A percentile compares a stretch with the other conserved stretches of the same genome.
These are phyloP conservation scores for Crotalus horridus DNA, from an alignment of 2,113 vertebrate species.

Conservation along the genomic window DNA sequence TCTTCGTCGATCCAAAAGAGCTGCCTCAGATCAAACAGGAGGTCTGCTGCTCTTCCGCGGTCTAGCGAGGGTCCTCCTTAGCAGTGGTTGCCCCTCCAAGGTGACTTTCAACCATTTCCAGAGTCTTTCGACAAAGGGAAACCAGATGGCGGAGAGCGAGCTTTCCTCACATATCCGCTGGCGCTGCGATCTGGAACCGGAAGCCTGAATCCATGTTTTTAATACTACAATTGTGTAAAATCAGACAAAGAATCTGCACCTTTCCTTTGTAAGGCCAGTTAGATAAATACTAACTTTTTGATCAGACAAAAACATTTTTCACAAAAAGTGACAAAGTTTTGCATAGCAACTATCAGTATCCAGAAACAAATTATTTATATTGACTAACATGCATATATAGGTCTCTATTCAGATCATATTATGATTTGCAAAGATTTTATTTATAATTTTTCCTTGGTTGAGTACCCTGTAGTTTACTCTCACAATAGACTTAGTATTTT, in stretches of 20 bases:
- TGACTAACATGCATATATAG: not conserved
- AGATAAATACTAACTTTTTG: not conserved
- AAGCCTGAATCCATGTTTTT: not conserved
- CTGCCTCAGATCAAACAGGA: no score
- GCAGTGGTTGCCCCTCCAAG: no score
- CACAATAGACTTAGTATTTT: not conserved
- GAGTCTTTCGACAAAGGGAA: no score
- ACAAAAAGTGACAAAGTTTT: not conserved
- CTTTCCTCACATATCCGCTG: accelerated
- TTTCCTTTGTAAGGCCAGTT: not conserved
- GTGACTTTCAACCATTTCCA: no score
- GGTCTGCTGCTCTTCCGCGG: no score
- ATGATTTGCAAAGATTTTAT: not conserved
- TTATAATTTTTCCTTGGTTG: not conserved
- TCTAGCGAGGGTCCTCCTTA: no score
- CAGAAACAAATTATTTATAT: not conserved
- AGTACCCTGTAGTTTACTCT: not conserved
- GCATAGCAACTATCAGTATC: not conserved
- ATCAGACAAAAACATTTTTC: not conserved
- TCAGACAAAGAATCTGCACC: not conserved
- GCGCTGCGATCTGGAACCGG: no score
- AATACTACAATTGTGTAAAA: not conserved
- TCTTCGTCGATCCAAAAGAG: no score
- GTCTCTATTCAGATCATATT: not conserved
- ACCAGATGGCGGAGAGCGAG: no score